Evolutionary conservation across 2,888 invertebrate species (phyloP).

Genomic region (Oligia strigilis): DNA sequence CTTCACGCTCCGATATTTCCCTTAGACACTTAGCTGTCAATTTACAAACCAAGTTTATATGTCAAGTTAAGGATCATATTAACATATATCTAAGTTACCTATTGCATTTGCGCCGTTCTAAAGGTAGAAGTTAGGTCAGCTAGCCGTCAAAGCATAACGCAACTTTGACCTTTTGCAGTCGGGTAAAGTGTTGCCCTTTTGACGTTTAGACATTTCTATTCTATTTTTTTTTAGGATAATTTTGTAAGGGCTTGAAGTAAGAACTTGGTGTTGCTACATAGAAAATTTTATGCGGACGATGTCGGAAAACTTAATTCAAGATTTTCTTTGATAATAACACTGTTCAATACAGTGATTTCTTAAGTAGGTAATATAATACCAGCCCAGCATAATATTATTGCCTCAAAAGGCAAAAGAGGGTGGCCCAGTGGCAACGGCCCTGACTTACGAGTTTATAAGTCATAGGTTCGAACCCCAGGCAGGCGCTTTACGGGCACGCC

Average conservation of each 20-base stretch:
- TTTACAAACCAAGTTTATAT: slow-evolving; percentile 7
- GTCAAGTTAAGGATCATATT: background rate
- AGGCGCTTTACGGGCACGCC: too few species aligned
- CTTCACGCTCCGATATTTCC: background rate
- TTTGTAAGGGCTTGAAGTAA: slow-evolving; percentile 20
- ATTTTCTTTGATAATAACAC: background rate
- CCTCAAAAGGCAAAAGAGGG: too few species aligned
- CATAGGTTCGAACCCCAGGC: too few species aligned
- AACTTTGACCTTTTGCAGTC: slow-evolving; percentile 34
- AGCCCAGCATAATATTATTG: too few species aligned
- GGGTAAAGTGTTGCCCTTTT: slow-evolving; percentile 29
- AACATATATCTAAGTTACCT: background rate
- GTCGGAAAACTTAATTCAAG: too few species aligned
- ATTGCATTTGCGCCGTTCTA: background rate
- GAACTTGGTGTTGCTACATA: background rate
- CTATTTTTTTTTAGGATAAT: slow-evolving; percentile 13
- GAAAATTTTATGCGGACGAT: background rate
- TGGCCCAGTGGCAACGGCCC: too few species aligned
- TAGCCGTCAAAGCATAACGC: slow-evolving; percentile 33
- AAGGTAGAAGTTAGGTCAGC: slow-evolving; percentile 20
- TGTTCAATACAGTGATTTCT: too few species aligned
- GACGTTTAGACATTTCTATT: slow-evolving; percentile 18
- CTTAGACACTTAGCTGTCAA: slow-evolving; percentile 25
- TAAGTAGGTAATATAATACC: too few species aligned
- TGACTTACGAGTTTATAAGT: too few species aligned